These are phyloP conservation scores for Epinephelus cyanopodus DNA, from an alignment of 2,113 vertebrate genomes.

Conservation along the genomic window DNA sequence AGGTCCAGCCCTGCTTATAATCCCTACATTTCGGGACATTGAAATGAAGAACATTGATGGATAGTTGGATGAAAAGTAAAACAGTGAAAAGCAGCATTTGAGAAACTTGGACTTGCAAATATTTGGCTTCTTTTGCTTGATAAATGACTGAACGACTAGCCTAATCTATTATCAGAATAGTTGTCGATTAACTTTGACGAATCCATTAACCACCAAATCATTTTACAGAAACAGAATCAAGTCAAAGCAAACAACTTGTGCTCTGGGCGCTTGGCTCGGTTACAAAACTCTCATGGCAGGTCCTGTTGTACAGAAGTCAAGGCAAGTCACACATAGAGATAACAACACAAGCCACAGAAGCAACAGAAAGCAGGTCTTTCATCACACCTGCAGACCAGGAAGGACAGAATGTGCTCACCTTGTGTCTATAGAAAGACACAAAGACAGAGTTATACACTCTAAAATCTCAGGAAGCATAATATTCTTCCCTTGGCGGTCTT, in stretches of 20 bases:
- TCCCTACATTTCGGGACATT: background rate
- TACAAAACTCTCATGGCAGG: background rate
- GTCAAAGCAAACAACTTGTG: background rate
- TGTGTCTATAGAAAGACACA: conserved; percentile 10
- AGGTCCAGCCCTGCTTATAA: no score
- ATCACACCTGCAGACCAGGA: conserved; percentile 9
- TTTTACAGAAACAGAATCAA: background rate
- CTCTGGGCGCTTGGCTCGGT: background rate
- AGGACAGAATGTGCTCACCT: conserved; percentile 20
- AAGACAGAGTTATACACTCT: background rate
- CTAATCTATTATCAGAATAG: background rate
- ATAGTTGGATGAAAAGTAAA: background rate
- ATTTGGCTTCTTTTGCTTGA: background rate
- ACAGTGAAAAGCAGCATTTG: background rate
- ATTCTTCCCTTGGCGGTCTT: conserved; percentile 17
- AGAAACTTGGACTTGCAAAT: no score
- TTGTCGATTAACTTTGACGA: background rate
- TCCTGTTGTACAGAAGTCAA: conserved; percentile 40
- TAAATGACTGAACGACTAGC: background rate
- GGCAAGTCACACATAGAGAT: background rate
- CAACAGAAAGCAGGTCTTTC: conserved; percentile 17
- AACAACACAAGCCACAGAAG: conserved; percentile 14
- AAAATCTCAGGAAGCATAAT: background rate
- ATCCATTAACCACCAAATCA: background rate
- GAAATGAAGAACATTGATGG: no score